Evolutionary conservation across 1,140 invertebrate genomes (phyloP).

Genomic region (Ctenoplectra terminalis): DNA sequence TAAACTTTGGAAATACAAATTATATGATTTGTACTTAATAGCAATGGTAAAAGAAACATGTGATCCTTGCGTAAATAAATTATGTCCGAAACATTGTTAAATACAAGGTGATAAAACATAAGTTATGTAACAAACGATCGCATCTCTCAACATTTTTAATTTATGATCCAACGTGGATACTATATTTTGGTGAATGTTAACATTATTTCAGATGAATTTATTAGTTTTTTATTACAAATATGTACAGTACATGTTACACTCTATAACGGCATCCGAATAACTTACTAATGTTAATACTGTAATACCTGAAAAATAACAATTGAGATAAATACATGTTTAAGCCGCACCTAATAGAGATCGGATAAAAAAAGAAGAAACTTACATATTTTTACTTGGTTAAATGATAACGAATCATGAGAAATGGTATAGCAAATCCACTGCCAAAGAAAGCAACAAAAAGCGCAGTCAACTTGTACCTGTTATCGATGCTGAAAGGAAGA

Average conservation of each 20-base stretch:
- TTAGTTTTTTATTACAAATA: constrained; percentile 22
- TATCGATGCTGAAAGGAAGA: constrained; percentile 88
- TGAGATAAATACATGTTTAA: neutral
- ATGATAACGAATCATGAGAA: constrained; percentile 90
- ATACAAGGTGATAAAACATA: too few species aligned
- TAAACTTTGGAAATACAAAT: too few species aligned
- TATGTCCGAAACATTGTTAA: too few species aligned
- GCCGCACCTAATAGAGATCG: neutral
- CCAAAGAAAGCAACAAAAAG: constrained; percentile 89
- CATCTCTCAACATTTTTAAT: neutral
- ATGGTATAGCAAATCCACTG: constrained; percentile 88
- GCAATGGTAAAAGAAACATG: too few species aligned
- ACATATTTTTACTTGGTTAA: constrained; percentile 86
- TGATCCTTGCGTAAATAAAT: too few species aligned
- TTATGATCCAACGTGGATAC: neutral
- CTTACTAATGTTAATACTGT: neutral
- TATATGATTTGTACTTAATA: too few species aligned
- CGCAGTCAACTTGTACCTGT: constrained; percentile 87
- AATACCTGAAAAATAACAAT: constrained; percentile 12
- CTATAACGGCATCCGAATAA: neutral
- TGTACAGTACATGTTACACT: neutral
- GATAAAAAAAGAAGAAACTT: neutral
- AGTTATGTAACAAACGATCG: too few species aligned
- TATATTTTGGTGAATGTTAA: too few species aligned
- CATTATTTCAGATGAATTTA: neutral